Evolutionary conservation across 2,113 vertebrate genomes (phyloP).

Genomic region (Zosterops japonicus): DNA sequence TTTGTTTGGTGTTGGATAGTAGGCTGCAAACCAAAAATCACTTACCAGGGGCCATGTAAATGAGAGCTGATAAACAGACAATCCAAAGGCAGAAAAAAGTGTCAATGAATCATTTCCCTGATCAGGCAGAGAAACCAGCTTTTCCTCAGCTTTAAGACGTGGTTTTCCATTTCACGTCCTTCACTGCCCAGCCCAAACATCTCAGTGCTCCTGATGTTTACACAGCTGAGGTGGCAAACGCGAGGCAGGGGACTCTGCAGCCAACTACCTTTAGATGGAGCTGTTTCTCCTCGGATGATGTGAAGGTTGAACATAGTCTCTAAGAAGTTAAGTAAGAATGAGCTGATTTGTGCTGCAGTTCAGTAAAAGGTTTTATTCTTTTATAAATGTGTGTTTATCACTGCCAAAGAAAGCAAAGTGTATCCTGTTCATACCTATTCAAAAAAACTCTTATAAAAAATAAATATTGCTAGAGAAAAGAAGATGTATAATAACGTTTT

Average conservation of each 20-base stretch:
- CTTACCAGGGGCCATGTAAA: neutral
- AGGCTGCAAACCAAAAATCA: neutral
- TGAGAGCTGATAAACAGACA: neutral
- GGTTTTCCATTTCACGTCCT: neutral
- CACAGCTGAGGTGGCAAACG: neutral
- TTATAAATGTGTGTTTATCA: neutral
- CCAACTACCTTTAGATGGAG: conserved; percentile 64
- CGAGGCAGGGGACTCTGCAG: neutral
- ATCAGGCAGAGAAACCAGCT: neutral
- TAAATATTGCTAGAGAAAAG: neutral
- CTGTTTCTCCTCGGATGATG: conserved; percentile 64
- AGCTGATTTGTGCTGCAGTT: neutral
- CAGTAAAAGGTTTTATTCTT: neutral
- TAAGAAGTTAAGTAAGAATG: neutral
- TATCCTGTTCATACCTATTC: neutral
- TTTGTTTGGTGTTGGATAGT: neutral
- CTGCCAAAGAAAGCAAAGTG: neutral
- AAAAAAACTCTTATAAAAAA: neutral
- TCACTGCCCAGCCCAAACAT: too few relatives aligned
- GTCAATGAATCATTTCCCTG: neutral
- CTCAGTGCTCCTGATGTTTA: fast-evolving
- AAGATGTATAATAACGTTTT: neutral
- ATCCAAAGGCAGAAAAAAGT: neutral
- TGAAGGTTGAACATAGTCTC: neutral
- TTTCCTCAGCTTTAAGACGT: neutral